Evolutionary conservation across 2,113 vertebrate species (phyloP).

Genomic region (Cololabis saira): DNA sequence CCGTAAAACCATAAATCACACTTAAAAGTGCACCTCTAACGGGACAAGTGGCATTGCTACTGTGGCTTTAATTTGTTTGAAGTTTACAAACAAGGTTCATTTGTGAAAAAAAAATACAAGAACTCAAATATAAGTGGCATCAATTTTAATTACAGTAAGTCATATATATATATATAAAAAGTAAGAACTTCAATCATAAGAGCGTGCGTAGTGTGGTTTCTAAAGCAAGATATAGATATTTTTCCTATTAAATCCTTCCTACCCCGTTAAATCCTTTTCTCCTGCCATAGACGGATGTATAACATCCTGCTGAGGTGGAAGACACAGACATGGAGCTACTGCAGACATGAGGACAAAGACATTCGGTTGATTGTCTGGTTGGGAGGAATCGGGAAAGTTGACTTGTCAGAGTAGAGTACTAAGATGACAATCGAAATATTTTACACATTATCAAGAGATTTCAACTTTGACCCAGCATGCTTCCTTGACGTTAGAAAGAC

Average conservation of each 20-base stretch:
- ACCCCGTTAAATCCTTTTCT: conserved; percentile 27
- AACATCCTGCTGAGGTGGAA: conserved; percentile 54
- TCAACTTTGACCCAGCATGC: conserved; percentile 32
- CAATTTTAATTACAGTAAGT: conserved; percentile 81
- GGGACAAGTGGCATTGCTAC: too few relatives aligned
- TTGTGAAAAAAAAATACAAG: not conserved
- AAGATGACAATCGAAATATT: conserved; percentile 48
- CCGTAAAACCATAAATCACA: too few relatives aligned
- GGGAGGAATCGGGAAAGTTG: conserved; percentile 32
- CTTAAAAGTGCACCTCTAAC: too few relatives aligned
- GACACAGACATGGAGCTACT: conserved; percentile 40
- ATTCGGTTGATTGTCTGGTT: conserved; percentile 74
- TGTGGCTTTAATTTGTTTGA: too few relatives aligned
- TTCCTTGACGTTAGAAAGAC: conserved; percentile 21
- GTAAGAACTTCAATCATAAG: conserved; percentile 70
- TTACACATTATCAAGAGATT: conserved; percentile 33
- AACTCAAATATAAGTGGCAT: conserved; percentile 35
- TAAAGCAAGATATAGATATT: conserved; percentile 48
- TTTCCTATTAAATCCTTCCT: conserved; percentile 20
- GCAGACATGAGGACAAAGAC: conserved; percentile 44
- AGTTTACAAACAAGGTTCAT: too few relatives aligned
- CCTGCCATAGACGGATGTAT: conserved; percentile 27
- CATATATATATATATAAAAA: conserved; percentile 71
- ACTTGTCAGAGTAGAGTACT: conserved; percentile 46
- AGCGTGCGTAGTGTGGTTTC: conserved; percentile 66